These are phyloP conservation scores for Lontra canadensis DNA, from an alignment of 2,113 vertebrate species.

Conservation along the genomic window DNA sequence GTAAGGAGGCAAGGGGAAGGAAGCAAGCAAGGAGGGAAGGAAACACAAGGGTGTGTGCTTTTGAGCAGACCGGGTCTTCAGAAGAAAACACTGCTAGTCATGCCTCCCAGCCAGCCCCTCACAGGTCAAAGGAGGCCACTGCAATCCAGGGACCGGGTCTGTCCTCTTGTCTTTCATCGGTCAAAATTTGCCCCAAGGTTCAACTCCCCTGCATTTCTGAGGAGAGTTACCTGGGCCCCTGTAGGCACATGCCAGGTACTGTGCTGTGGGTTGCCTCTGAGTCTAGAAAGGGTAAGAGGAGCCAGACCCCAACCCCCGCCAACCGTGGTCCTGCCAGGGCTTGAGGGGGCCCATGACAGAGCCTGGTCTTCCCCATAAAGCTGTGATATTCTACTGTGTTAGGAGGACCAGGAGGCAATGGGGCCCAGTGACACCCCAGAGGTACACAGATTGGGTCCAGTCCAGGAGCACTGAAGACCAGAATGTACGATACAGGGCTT, in stretches of 20 bases:
- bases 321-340: neutral
- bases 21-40: too few species aligned
- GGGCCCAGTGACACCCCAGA: neutral
- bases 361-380: neutral
- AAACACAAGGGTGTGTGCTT: neutral
- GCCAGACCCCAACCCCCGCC: too few species aligned
- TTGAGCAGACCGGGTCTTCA: neutral
- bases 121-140: neutral
- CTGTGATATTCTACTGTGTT: neutral
- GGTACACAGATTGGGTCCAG: neutral
- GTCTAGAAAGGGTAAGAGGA: neutral
- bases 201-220: neutral
- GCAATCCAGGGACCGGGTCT: rapidly evolving
- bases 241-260: neutral
- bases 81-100: neutral
- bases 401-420: neutral
- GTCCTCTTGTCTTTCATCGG: neutral
- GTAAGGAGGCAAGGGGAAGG: neutral
- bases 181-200: neutral
- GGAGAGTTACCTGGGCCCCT: neutral
- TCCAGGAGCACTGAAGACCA: neutral
- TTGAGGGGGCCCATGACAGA: neutral
- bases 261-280: neutral
- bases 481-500: neutral
- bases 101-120: neutral